A percentile compares a stretch with the other conserved stretches of the same genome.
phyloP scores from a whole-genome alignment of 2,888 invertebrate genomes.

The Platerodrilus igneus region DNA sequence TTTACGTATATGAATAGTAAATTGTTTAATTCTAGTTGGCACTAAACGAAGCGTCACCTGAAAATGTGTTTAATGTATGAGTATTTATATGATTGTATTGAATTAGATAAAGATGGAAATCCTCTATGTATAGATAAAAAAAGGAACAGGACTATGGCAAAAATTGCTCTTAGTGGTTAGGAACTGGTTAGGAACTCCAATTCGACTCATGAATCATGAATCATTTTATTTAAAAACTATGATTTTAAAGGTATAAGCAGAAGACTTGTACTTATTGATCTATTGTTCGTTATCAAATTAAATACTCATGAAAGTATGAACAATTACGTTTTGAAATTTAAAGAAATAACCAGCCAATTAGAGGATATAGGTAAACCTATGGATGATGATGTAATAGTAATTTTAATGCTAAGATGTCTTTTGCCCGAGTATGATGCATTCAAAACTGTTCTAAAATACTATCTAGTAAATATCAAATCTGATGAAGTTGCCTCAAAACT shows the following conservation, averaged over 20 bases:
- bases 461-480: background rate
- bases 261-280: background rate
- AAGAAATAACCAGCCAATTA: conserved; percentile 1
- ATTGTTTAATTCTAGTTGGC: too few species aligned
- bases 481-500: too few species aligned
- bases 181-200: conserved; percentile 2
- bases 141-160: background rate
- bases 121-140: background rate
- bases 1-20: too few species aligned
- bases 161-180: background rate
- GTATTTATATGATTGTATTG: conserved; percentile 1
- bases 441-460: conserved; percentile 1
- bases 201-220: conserved; percentile 1
- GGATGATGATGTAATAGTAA: background rate
- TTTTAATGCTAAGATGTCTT: conserved; percentile 1
- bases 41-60: too few species aligned
- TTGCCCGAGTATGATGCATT: too few species aligned
- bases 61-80: background rate
- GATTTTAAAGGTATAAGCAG: conserved; percentile 5
- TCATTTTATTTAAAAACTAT: background rate
- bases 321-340: conserved; percentile 3
- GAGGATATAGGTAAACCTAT: conserved; percentile 4
- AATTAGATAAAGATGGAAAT: background rate
- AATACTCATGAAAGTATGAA: background rate
- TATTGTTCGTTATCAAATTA: conserved; percentile 1